Conservation (phyloP, 2,797 vertebrate species). For the Platyrinchus mystaceus region DNA sequence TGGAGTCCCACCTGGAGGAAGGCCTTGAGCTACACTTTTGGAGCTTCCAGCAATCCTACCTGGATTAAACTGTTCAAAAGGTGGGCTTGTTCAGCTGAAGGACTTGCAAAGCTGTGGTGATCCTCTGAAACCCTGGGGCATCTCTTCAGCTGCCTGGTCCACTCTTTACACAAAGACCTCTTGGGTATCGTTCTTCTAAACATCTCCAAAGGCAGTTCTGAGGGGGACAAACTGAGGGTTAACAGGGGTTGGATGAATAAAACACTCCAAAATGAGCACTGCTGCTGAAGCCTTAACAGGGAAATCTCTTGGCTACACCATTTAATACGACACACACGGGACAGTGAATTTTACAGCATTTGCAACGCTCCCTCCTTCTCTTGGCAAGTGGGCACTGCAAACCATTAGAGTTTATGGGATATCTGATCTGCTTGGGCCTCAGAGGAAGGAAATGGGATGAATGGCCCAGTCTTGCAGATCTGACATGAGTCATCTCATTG, state of each 20-base stretch:
- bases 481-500: neutral
- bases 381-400: neutral
- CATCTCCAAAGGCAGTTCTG: neutral
- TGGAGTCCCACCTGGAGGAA: neutral
- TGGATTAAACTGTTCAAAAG: neutral
- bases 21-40: neutral
- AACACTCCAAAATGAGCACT: neutral
- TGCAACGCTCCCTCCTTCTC: neutral
- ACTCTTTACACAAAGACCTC: neutral
- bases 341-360: neutral
- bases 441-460: neutral
- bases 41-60: neutral
- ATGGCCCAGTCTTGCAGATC: neutral
- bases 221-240: neutral
- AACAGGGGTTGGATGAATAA: neutral
- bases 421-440: conserved; percentile 2
- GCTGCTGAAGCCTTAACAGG: neutral
- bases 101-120: neutral
- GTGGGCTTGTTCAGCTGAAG: neutral
- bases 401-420: neutral
- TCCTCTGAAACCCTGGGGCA: neutral
- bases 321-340: neutral
- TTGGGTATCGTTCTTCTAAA: neutral
- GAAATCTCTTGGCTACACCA: neutral
- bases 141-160: neutral